phyloP scores from a whole-genome alignment of 2,888 invertebrate species.

The Sarcophaga subvicina region DNA sequence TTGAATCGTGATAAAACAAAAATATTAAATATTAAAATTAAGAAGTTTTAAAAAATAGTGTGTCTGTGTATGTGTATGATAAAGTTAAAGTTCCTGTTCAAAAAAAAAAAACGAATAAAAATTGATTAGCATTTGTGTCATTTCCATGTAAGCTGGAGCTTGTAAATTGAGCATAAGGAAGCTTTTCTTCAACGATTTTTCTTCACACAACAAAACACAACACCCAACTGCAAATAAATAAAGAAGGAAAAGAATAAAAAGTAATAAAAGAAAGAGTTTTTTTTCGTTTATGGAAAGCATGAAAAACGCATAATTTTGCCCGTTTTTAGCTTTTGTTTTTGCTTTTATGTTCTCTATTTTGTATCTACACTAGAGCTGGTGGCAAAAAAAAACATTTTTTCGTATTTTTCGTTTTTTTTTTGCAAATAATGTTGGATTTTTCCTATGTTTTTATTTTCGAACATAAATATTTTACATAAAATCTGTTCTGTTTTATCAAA shows the following conservation, averaged over 20 bases:
- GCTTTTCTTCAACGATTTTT: no score
- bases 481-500: no score
- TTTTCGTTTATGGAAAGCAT: constrained; percentile 15
- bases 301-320: constrained; percentile 64
- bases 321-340: constrained; percentile 43
- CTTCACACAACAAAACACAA: no score
- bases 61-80: background rate
- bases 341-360: constrained; percentile 56
- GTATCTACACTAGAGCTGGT: constrained; percentile 64
- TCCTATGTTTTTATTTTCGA: constrained; percentile 17
- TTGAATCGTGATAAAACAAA: background rate
- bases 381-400: background rate
- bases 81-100: background rate
- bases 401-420: constrained; percentile 19
- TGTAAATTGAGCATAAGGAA: no score
- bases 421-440: constrained; percentile 22
- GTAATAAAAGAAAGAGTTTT: constrained; percentile 8
- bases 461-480: background rate
- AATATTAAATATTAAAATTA: background rate
- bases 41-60: background rate
- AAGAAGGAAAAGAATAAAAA: background rate
- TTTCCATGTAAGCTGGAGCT: no score
- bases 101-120: background rate
- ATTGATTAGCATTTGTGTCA: no score
- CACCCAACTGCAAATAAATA: no score